Conservation (phyloP, 1,140 invertebrate species). For the Mylabris phalerata region DNA sequence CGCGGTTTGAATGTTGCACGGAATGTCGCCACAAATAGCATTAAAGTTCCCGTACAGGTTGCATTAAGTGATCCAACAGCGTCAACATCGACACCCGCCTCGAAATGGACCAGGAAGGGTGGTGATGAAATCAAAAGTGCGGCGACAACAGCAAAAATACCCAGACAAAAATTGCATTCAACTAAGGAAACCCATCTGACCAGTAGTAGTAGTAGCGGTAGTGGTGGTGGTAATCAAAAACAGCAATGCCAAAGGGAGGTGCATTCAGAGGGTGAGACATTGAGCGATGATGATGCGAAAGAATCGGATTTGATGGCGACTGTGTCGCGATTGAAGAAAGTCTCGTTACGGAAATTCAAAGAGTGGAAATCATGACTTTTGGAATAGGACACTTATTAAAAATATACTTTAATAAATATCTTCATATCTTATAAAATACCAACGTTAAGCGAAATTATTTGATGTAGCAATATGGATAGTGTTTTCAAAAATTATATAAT, state of each 20-base stretch:
- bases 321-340: conserved; percentile 65
- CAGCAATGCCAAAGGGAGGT: conserved; percentile 49
- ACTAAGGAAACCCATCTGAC: conserved; percentile 44
- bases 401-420: conserved; percentile 11
- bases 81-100: conserved; percentile 41
- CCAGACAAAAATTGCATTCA: conserved; percentile 45
- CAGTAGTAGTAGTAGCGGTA: too few relatives aligned
- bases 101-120: conserved; percentile 30
- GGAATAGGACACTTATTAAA: conserved; percentile 18
- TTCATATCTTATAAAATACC: conserved; percentile 8
- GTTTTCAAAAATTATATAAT: conserved; percentile 9
- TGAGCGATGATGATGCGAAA: conserved; percentile 52
- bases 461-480: conserved; percentile 12
- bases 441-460: conserved; percentile 10
- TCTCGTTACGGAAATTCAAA: conserved; percentile 64
- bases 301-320: conserved; percentile 56
- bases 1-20: conserved; percentile 60
- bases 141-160: conserved; percentile 17
- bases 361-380: conserved; percentile 68
- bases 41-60: conserved; percentile 46
- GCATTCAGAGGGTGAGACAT: conserved; percentile 69
- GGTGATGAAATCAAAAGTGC: conserved; percentile 39
- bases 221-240: conserved; percentile 37
- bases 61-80: conserved; percentile 63
- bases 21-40: conserved; percentile 48